Conservation (phyloP, 2,113 vertebrate species). For the Vanacampus margaritifer region DNA sequence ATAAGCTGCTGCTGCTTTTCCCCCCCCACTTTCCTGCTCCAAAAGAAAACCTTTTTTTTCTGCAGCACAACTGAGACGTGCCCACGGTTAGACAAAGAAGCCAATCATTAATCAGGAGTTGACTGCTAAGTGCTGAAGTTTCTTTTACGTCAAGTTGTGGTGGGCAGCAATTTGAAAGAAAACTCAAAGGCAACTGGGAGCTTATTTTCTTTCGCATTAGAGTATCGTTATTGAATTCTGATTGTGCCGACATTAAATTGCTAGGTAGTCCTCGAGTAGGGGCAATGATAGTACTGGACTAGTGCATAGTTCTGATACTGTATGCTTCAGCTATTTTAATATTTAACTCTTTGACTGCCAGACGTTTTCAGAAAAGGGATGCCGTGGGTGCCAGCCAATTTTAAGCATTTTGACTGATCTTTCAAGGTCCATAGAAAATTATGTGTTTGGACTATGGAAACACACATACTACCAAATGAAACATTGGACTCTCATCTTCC, state of each 20-base stretch:
- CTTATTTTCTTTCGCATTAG: neutral
- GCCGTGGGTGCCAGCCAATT: no score
- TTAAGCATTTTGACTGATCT: no score
- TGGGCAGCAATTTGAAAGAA: neutral
- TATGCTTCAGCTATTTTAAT: no score
- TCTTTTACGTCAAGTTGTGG: neutral
- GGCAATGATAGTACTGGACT: no score
- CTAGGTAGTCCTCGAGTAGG: no score
- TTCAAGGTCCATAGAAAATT: no score
- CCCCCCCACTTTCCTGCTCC: neutral
- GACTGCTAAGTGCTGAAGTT: neutral
- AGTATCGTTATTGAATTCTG: neutral
- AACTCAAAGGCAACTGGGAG: neutral
- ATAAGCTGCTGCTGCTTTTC: neutral
- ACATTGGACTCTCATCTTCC: no score
- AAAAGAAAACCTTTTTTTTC: neutral
- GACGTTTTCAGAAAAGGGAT: no score
- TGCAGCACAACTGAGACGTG: neutral
- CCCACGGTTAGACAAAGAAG: neutral
- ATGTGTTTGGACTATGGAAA: no score
- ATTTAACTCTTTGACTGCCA: no score
- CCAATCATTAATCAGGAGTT: neutral
- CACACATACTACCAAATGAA: no score
- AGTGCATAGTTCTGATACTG: no score
- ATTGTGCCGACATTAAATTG: neutral